These are phyloP conservation scores for Bombyx mori DNA, from an alignment of 1,140 invertebrate species.

Conservation along the genomic window DNA sequence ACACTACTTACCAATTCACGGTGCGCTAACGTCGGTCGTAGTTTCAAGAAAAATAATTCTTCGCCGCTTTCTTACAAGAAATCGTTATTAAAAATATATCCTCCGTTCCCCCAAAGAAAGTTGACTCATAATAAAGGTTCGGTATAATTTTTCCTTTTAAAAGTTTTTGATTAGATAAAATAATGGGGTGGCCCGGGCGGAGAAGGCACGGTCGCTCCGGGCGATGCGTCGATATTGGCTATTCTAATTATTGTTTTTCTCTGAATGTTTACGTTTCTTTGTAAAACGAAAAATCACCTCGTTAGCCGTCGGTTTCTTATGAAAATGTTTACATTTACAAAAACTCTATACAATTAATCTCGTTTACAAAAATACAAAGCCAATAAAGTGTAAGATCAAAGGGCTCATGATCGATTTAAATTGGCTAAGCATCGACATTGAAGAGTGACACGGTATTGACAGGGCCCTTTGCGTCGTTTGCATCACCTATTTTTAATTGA, in stretches of 20 bases:
- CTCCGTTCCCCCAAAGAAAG: conserved; percentile 60
- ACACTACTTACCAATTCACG: too few species aligned
- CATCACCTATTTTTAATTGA: conserved; percentile 8
- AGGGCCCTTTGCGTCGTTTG: conserved; percentile 22
- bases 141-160: conserved; percentile 72
- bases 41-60: conserved; percentile 22
- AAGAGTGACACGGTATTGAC: conserved; percentile 49
- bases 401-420: conserved; percentile 38
- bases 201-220: conserved; percentile 32
- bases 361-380: conserved; percentile 11
- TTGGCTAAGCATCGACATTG: conserved; percentile 56
- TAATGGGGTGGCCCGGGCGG: conserved; percentile 58
- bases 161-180: conserved; percentile 74
- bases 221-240: conserved; percentile 60
- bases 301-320: too few species aligned
- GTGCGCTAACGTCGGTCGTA: neutral
- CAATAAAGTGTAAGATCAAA: conserved; percentile 1
- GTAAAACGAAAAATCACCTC: conserved; percentile 6
- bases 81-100: conserved; percentile 69
- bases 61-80: conserved; percentile 46
- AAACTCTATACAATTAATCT: neutral
- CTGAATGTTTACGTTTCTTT: conserved; percentile 43
- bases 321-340: too few species aligned
- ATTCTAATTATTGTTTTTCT: conserved; percentile 66
- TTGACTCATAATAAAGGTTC: conserved; percentile 71